Base-by-base conservation (phyloP, 2,113 vertebrate species). In the Apodemus speciosus region DNA sequence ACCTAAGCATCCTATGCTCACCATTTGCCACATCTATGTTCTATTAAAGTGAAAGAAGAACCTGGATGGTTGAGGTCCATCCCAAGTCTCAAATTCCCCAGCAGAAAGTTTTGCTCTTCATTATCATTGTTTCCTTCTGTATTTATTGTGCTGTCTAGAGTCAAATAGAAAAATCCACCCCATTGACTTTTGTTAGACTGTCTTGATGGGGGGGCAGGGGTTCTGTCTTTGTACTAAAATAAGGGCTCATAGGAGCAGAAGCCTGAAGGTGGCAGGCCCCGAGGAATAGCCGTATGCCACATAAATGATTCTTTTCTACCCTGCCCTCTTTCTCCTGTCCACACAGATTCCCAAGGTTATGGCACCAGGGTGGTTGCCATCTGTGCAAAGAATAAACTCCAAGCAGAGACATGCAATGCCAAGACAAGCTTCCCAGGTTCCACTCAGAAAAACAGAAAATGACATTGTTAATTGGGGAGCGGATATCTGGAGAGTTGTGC, bases 391-490 rank as follows among this genome's bases (percentile, higher is more conserved):
- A 89, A 56, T 27, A 72, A 88, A 66, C 40, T 96, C 92, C 51
- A 85, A 85, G 89, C 69, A 76, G 79, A 94, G 30, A 88, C 32
- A 0, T 0, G 53, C 40, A 80, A 56, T 85, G 94, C 94, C 92
- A 95, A 93, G 85, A 91, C 71, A 88, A 90, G 58, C 62, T 95
- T 92, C 88, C 90, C 40, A 88, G 62, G 51, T 81, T 94, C 88
- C 64, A 92, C 77, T 94, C 83, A 85, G 91, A 91, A 96, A 93
- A 96, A 88, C 76, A 93, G 95, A 95, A 95, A 96, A 96, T 94
- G 95, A 95, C 95, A 95, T 95, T 89, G 85, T 95, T 97, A 97
- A 96, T 96, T 97, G 95, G 30, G 79, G 91, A 94, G 79, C 0
- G 0, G 72, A 77, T 95, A 92, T 94, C 62, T 97, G 71, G 87